A percentile compares a stretch with the other conserved stretches of the same genome.
phyloP scores from a whole-genome alignment of 2,113 vertebrate species.

The Grantiella picta region DNA sequence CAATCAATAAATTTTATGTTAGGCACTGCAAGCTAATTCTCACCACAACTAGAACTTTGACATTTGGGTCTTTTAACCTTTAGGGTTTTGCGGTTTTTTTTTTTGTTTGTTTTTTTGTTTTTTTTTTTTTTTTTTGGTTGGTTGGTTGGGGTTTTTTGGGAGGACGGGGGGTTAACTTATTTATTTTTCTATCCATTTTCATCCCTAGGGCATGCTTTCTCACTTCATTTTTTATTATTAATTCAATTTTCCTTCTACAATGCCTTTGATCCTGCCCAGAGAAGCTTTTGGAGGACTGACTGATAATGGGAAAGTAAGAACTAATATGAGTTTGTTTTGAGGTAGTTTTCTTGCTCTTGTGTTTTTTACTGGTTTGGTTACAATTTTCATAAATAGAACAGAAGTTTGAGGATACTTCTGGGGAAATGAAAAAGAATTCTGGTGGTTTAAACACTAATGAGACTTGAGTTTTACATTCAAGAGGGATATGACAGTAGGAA shows the following conservation, averaged over 20 bases:
- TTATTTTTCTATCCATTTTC: neutral
- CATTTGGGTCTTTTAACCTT: neutral
- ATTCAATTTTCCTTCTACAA: neutral
- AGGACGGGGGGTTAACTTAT: neutral
- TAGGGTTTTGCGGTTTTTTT: neutral
- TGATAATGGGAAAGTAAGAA: neutral
- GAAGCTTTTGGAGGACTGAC: neutral
- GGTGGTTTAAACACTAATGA: neutral
- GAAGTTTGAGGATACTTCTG: neutral
- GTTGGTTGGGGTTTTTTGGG: fast-evolving
- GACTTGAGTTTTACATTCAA: neutral
- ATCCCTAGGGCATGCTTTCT: neutral
- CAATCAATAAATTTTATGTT: neutral
- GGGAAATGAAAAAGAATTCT: neutral
- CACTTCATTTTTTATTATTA: neutral
- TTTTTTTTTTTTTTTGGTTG: fast-evolving
- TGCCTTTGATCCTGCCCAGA: neutral
- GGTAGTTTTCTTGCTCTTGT: neutral
- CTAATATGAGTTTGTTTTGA: neutral
- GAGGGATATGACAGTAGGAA: neutral
- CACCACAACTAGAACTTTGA: neutral
- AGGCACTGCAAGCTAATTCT: neutral
- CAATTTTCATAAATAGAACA: neutral
- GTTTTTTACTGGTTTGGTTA: neutral
- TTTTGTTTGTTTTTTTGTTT: fast-evolving